Percentiles rank a stretch among this genome's conserved stretches.
These are phyloP conservation scores for Electrophaes corylata DNA, from an alignment of 2,888 invertebrate genomes.

Conservation along the genomic window DNA sequence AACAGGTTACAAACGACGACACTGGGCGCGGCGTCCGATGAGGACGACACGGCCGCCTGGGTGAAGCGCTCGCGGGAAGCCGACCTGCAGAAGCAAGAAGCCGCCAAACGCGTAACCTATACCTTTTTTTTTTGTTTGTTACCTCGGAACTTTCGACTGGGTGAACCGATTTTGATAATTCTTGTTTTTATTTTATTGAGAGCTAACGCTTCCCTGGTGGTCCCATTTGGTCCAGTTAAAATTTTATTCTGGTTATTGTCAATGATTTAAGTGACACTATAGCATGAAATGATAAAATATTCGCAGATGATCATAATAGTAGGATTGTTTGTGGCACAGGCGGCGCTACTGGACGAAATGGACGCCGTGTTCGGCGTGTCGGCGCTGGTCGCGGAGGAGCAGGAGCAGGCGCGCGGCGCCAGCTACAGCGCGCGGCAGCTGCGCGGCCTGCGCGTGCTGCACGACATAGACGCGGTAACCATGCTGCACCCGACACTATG, in stretches of 20 bases:
- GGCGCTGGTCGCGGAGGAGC: conserved; percentile 92
- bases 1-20: conserved; percentile 64
- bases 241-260: no score
- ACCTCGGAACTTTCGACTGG: no score
- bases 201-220: no score
- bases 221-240: no score
- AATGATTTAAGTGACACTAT: no score
- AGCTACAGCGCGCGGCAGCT: conserved; percentile 91
- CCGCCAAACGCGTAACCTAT: conserved; percentile 88
- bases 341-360: conserved; percentile 96
- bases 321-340: conserved; percentile 77
- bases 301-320: no score
- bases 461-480: conserved; percentile 86
- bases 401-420: conserved; percentile 76
- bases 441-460: conserved; percentile 88
- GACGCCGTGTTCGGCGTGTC: conserved; percentile 97
- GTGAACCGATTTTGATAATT: no score
- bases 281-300: no score
- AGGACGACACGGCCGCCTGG: conserved; percentile 91
- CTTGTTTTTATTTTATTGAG: no score
- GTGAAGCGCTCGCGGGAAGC: conserved; percentile 91
- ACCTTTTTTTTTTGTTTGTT: no score
- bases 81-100: conserved; percentile 91
- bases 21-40: conserved; percentile 88
- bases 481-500: background rate